Evolutionary conservation across 2,888 invertebrate genomes (phyloP), one percentile per base, ranked within the genome.

Genomic region (Ypsolopha sequella): DNA sequence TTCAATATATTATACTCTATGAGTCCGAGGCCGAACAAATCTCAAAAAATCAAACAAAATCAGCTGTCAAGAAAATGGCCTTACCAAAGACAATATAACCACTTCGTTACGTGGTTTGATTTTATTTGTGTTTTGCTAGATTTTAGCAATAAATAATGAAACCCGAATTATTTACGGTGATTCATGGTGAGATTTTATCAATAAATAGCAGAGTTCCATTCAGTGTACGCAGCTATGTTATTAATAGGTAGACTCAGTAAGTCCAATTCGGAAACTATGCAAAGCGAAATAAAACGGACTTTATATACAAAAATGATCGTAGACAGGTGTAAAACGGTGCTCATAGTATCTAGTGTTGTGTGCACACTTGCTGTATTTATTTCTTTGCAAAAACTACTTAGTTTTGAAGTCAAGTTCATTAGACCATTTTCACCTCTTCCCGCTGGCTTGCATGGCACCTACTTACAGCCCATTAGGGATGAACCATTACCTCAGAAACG

Each of bases 51-150:
- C 9, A 41, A 7, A 13, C 41, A 41, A 41, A 41, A 35, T 50
- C 54, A 58, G 50, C 44, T 56, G 53, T 56, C 57, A 59, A 54
- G 58, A 54, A 54, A 56, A 70, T 74, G 72, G 62, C 61, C 69
- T 72, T 80, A n/a, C n/a, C n/a, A n/a, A n/a, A n/a, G n/a, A n/a
- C n/a, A n/a, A n/a, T n/a, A n/a, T n/a, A n/a, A n/a, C n/a, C n/a
- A n/a, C n/a, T n/a, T n/a, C n/a, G n/a, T n/a, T n/a, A 85, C 85
- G 85, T 85, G 85, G 78, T 70, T 69, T 68, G 65, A 63, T 71
- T 63, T 63, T 70, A 84, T 82, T 86, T 65, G 80, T 61, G 65
- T 70, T 73, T 69, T 58, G 62, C 66, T 73, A 67, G 69, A 68
- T 55, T 71, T 65, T 64, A 68, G 65, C 67, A 65, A 68, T 69